phyloP scores from a whole-genome alignment of 2,888 invertebrate species.

The Mimumesa dahlbomi region DNA sequence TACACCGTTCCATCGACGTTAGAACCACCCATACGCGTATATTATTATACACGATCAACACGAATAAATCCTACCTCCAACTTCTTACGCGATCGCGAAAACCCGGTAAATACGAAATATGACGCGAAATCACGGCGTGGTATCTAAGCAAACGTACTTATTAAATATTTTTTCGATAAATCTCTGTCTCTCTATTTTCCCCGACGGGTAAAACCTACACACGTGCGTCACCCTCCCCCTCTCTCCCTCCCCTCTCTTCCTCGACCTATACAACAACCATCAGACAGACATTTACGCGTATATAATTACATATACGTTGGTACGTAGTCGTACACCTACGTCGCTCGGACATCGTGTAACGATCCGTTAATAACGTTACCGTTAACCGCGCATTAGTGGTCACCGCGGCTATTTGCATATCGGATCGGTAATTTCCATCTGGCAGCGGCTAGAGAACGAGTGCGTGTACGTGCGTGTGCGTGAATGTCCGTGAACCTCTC shows the following conservation, averaged over 20 bases:
- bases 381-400: conserved; percentile 74
- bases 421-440: conserved; percentile 74
- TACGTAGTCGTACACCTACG: conserved; percentile 46
- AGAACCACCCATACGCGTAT: not conserved
- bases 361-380: conserved; percentile 74
- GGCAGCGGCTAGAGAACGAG: conserved; percentile 37
- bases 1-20: conserved; percentile 7
- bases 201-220: no score
- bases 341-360: conserved; percentile 63
- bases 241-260: no score
- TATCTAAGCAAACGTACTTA: not conserved
- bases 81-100: not conserved
- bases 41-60: not conserved
- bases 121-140: not conserved
- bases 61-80: conserved; percentile 12
- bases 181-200: not conserved
- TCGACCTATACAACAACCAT: no score
- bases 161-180: conserved; percentile 2
- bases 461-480: conserved; percentile 9
- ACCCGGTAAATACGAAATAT: not conserved
- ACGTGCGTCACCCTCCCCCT: no score
- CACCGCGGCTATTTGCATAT: conserved; percentile 73
- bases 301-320: conserved; percentile 32
- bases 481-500: not conserved
- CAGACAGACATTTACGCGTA: no score